Percentiles rank a stretch among this genome's conserved stretches.
These are phyloP conservation scores for Grammomys surdaster DNA, from an alignment of 2,113 vertebrate genomes.

Conservation along the genomic window DNA sequence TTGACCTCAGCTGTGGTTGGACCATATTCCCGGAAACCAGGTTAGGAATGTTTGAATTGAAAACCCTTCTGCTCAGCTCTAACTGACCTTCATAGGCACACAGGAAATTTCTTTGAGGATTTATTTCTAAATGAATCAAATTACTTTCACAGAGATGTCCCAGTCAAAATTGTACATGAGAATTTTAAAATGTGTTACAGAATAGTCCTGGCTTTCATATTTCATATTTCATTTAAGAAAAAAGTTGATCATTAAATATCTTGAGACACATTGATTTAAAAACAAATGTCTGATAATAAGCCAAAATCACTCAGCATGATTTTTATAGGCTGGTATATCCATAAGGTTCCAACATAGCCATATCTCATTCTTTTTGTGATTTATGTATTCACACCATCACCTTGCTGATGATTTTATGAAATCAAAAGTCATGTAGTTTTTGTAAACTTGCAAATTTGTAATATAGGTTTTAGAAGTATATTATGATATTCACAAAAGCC, in stretches of 20 bases:
- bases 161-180: background rate
- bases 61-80: conserved; percentile 19
- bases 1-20: background rate
- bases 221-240: conserved; percentile 14
- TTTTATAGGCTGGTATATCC: conserved; percentile 24
- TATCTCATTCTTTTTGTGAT: background rate
- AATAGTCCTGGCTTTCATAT: background rate
- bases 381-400: background rate
- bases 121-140: conserved; percentile 65
- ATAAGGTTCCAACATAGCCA: background rate
- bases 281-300: background rate
- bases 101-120: conserved; percentile 72
- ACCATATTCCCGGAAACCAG: background rate
- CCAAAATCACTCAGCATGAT: background rate
- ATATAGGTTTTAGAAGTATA: background rate
- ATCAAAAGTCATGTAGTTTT: background rate
- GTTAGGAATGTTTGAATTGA: conserved; percentile 39
- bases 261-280: background rate
- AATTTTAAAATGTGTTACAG: conserved; percentile 23
- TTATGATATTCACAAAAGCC: background rate
- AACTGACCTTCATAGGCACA: conserved; percentile 34
- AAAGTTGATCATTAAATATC: background rate
- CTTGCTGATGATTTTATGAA: background rate
- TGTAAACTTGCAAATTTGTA: background rate
- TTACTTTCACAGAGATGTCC: conserved; percentile 58